Conservation (phyloP, 1,140 invertebrate species). For the Bombus terrestris region DNA sequence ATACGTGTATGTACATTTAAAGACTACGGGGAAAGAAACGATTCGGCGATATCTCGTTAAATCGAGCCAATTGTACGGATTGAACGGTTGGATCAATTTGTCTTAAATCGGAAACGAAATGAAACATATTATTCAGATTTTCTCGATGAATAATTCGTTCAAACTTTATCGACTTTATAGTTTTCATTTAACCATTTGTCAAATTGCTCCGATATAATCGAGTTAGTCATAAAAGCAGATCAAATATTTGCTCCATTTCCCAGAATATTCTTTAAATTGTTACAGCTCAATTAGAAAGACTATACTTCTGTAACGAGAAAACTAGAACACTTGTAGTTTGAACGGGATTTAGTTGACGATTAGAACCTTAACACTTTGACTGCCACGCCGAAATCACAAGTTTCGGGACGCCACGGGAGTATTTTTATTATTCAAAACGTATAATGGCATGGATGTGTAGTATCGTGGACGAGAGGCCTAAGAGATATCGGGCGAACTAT, state of each 20-base stretch:
- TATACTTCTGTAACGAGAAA: neutral
- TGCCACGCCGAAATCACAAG: no score
- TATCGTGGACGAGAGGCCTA: no score
- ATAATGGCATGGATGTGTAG: no score
- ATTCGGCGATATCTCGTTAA: conserved; percentile 56
- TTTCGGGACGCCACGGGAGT: no score
- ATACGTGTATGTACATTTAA: neutral
- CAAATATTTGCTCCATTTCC: neutral
- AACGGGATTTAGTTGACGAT: neutral
- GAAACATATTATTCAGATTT: conserved; percentile 7
- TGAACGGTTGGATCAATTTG: conserved; percentile 51
- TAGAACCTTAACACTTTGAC: neutral
- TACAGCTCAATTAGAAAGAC: neutral
- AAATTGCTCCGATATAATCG: neutral
- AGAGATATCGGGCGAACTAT: no score
- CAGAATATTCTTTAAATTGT: neutral
- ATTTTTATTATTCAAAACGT: no score
- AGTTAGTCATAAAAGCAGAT: neutral
- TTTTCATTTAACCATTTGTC: neutral
- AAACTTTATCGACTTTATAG: neutral
- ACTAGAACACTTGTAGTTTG: neutral
- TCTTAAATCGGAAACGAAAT: conserved; percentile 20
- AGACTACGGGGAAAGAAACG: neutral
- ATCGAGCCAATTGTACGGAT: conserved; percentile 27
- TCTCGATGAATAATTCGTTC: neutral